Conservation (phyloP, 2,113 vertebrate species). For the Microtus richardsoni region DNA sequence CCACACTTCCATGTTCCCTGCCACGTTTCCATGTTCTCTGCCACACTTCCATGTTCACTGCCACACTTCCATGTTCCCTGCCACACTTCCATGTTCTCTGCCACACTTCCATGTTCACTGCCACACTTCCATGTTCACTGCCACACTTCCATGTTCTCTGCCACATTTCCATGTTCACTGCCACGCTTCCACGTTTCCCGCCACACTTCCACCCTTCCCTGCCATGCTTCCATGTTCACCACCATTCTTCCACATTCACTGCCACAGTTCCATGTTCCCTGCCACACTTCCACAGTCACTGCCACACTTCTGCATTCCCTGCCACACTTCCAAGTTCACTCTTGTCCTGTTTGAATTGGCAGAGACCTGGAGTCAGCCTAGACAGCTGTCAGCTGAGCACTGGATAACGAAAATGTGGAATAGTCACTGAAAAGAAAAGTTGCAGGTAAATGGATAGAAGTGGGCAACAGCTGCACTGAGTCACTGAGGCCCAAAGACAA, state of each 20-base stretch:
- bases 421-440: neutral
- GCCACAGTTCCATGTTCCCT: fast-evolving
- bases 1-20: fast-evolving
- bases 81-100: no score
- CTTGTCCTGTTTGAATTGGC: neutral
- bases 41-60: fast-evolving
- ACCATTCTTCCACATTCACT: no score
- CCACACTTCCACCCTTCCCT: no score
- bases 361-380: no score
- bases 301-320: fast-evolving
- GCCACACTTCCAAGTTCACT: neutral
- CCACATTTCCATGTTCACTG: no score
- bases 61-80: no score
- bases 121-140: no score
- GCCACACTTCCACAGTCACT: no score
- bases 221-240: no score
- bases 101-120: no score
- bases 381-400: neutral
- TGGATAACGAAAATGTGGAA: neutral
- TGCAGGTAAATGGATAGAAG: neutral
- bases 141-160: no score
- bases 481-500: neutral
- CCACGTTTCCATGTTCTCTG: fast-evolving
- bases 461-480: neutral
- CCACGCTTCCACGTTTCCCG: no score